Conservation (phyloP, 2,113 vertebrate species). For the Ictalurus punctatus region DNA sequence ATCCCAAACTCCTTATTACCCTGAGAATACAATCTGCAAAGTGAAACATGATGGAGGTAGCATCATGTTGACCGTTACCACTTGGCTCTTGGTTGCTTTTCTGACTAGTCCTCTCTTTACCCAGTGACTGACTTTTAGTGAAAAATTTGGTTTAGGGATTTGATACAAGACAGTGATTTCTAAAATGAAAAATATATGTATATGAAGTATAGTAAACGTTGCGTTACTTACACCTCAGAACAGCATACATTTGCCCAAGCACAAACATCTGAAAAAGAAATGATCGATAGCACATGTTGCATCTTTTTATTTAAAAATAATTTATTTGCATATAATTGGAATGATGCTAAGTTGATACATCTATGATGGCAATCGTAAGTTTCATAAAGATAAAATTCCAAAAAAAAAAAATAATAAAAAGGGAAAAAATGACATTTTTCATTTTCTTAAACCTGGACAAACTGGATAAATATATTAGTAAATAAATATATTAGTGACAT, state of each 20-base stretch:
- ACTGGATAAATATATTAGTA: constrained; percentile 99
- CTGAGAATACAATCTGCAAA: neutral
- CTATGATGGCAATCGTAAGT: constrained; percentile 70
- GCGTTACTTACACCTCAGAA: neutral
- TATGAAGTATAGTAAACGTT: neutral
- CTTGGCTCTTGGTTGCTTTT: neutral
- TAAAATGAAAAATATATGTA: neutral
- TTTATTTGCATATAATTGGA: constrained; percentile 81
- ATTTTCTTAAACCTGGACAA: constrained; percentile 74
- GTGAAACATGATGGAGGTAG: neutral
- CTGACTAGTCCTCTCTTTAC: neutral
- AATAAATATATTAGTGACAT: constrained; percentile 99
- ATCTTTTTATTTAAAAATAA: constrained; percentile 76
- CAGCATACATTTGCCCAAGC: neutral
- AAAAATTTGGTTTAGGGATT: neutral
- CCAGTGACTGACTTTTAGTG: neutral
- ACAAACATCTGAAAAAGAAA: neutral
- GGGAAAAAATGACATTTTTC: constrained; percentile 47
- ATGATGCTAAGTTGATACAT: constrained; percentile 76
- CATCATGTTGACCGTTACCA: neutral
- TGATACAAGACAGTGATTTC: neutral
- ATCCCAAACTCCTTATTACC: neutral
- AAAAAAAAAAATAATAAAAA: constrained; percentile 66
- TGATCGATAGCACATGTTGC: constrained; percentile 13
- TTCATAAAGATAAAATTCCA: constrained; percentile 77